Percentiles rank a stretch among this genome's conserved stretches.
phyloP scores from a whole-genome alignment of 2,888 invertebrate species.

The Mechanitis messenoides region DNA sequence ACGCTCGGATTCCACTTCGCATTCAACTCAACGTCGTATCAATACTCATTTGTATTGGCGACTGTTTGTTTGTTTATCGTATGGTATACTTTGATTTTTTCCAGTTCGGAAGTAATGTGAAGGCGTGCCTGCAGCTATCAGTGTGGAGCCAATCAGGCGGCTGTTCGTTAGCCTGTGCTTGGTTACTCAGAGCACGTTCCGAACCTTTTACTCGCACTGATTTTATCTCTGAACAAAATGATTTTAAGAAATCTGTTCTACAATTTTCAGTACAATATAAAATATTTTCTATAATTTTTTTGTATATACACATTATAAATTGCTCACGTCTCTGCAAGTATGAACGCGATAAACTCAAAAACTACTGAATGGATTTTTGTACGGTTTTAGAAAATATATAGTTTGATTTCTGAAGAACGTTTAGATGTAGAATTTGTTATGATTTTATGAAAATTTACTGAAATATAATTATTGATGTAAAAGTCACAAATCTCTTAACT shows the following conservation, averaged over 20 bases:
- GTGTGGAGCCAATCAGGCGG: slow-evolving; percentile 62
- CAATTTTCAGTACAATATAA: slow-evolving; percentile 1
- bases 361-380: too few relatives aligned
- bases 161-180: slow-evolving; percentile 61
- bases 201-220: slow-evolving; percentile 72
- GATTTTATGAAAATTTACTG: too few relatives aligned
- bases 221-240: slow-evolving; percentile 62
- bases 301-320: too few relatives aligned
- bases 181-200: slow-evolving; percentile 69
- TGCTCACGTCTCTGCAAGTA: too few relatives aligned
- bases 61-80: slow-evolving; percentile 70
- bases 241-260: slow-evolving; percentile 29
- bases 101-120: slow-evolving; percentile 71
- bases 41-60: slow-evolving; percentile 74
- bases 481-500: too few relatives aligned
- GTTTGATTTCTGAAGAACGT: too few relatives aligned
- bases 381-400: too few relatives aligned
- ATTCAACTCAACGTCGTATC: slow-evolving; percentile 56
- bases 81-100: slow-evolving; percentile 72
- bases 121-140: slow-evolving; percentile 62
- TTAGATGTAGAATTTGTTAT: too few relatives aligned
- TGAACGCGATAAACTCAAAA: too few relatives aligned
- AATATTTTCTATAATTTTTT: too few relatives aligned
- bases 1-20: slow-evolving; percentile 64
- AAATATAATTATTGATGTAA: too few relatives aligned